Percentiles rank a stretch among this genome's conserved stretches.
phyloP scores from a whole-genome alignment of 2,113 vertebrate species.

The Oreotrochilus melanogaster region DNA sequence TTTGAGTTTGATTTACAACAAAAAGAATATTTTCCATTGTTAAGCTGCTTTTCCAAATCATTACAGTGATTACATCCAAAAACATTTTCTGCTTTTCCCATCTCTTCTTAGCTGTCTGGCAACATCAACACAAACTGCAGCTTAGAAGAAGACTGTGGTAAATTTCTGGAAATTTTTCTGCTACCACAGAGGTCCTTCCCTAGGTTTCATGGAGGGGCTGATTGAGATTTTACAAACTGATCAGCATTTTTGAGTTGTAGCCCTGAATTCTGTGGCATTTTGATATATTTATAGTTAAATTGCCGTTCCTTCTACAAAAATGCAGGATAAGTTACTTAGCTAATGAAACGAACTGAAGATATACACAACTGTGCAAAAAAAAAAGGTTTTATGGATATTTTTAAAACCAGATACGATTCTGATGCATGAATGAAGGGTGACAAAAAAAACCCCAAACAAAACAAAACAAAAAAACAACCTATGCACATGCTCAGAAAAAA shows the following conservation, averaged over 20 bases:
- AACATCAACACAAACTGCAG: constrained; percentile 75
- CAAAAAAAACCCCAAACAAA: neutral
- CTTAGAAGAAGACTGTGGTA: constrained; percentile 75
- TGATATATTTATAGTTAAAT: constrained; percentile 80
- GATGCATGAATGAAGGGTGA: neutral
- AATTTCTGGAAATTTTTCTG: constrained; percentile 77
- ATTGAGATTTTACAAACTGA: constrained; percentile 82
- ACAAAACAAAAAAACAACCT: no score
- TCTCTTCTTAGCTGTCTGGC: constrained; percentile 76
- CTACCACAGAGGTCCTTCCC: constrained; percentile 77
- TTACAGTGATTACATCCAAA: constrained; percentile 72
- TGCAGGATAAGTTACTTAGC: constrained; percentile 62
- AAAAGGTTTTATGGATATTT: neutral
- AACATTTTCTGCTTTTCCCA: constrained; percentile 80
- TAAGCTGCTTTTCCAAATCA: constrained; percentile 76
- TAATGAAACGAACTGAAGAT: constrained; percentile 75
- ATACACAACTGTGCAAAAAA: constrained; percentile 7
- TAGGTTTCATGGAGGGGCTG: constrained; percentile 68
- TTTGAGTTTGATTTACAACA: constrained; percentile 17
- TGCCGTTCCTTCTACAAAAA: constrained; percentile 75
- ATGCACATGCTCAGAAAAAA: neutral
- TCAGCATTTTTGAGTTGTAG: constrained; percentile 79
- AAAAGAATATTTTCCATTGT: constrained; percentile 38
- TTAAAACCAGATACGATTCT: neutral
- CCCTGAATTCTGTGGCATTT: constrained; percentile 79